phyloP scores from a whole-genome alignment of 2,888 invertebrate species.

The Ypsolopha scabrella region DNA sequence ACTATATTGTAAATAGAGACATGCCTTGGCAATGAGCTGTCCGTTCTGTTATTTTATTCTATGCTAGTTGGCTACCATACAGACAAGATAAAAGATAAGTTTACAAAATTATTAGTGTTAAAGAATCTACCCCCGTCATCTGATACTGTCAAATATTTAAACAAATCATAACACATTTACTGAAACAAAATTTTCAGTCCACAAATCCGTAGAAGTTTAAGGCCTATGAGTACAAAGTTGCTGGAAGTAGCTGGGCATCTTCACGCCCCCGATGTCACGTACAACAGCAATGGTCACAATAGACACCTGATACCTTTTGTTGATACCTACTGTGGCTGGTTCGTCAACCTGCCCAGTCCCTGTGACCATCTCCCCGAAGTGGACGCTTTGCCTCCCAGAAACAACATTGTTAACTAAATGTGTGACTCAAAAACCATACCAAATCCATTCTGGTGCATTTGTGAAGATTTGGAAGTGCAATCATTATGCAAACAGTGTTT shows the following conservation, averaged over 20 bases:
- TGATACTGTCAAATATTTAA: too few relatives aligned
- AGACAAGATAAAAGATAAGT: too few relatives aligned
- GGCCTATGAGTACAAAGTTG: conserved; percentile 10
- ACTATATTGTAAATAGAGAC: too few relatives aligned
- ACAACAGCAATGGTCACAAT: conserved; percentile 37
- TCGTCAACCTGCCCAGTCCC: conserved; percentile 59
- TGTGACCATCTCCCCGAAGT: conserved; percentile 44
- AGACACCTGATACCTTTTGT: conserved; percentile 49
- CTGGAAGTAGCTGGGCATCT: conserved; percentile 14
- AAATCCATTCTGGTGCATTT: conserved; percentile 1
- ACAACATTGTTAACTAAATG: conserved; percentile 29
- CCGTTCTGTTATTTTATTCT: too few relatives aligned
- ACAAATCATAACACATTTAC: too few relatives aligned
- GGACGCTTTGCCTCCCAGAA: conserved; percentile 39
- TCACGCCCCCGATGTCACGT: conserved; percentile 44
- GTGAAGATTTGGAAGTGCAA: background rate
- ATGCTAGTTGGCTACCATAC: too few relatives aligned
- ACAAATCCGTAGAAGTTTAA: background rate
- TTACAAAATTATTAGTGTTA: too few relatives aligned
- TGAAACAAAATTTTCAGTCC: background rate
- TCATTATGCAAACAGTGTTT: conserved; percentile 37
- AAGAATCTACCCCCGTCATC: too few relatives aligned
- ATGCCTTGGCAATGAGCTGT: too few relatives aligned
- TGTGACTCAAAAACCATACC: conserved; percentile 4
- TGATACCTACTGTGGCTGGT: conserved; percentile 28